A percentile compares a stretch with the other conserved stretches of the same genome.
These are phyloP conservation scores for Aramus guarauna DNA, from an alignment of 2,113 vertebrate genomes.

Conservation along the genomic window DNA sequence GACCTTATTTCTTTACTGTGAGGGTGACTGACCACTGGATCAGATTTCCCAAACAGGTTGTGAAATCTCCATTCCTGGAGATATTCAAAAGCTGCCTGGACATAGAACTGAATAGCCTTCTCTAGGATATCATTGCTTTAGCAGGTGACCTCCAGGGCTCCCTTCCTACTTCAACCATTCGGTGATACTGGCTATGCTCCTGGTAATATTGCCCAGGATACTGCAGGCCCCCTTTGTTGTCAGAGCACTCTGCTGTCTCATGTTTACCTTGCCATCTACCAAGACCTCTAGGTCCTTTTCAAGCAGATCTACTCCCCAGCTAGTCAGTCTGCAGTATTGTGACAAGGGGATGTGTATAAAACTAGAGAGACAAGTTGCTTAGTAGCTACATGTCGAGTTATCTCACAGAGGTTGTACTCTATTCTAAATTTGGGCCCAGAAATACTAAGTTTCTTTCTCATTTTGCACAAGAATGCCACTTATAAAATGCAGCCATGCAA, in stretches of 20 bases:
- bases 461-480: background rate
- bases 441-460: background rate
- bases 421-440: background rate
- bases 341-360: background rate
- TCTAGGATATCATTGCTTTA: background rate
- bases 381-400: background rate
- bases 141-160: background rate
- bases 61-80: background rate
- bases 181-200: background rate
- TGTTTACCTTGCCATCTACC: background rate
- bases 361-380: background rate
- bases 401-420: background rate
- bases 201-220: no score
- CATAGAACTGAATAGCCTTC: background rate
- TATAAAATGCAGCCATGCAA: background rate
- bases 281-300: background rate
- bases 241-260: background rate
- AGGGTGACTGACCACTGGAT: background rate
- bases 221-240: background rate
- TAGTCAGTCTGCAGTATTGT: background rate
- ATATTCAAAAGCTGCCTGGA: background rate
- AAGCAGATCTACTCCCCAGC: background rate
- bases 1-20: background rate
- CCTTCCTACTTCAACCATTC: background rate
- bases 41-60: background rate